phyloP scores from a whole-genome alignment of 2,113 vertebrate species.

The Chascanopsetta lugubris region DNA sequence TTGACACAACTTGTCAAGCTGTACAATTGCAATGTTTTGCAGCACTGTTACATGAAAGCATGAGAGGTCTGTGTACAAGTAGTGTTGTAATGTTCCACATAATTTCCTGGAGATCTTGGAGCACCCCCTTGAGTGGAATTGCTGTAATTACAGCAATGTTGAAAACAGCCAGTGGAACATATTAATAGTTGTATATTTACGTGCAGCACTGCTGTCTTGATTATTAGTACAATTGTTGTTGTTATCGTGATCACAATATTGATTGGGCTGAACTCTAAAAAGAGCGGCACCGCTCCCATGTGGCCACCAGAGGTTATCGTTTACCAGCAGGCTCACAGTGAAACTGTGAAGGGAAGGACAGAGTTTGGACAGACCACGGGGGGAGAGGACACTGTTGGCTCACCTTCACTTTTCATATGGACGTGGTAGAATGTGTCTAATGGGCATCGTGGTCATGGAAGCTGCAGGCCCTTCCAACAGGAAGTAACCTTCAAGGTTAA shows the following conservation, averaged over 20 bases:
- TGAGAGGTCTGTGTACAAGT: background rate
- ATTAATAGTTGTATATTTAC: background rate
- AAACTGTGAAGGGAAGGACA: background rate
- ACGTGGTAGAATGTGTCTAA: background rate
- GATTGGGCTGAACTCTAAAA: background rate
- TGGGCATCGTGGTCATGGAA: background rate
- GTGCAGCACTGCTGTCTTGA: too few species aligned
- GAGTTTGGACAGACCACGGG: background rate
- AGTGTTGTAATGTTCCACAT: background rate
- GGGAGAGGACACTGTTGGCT: background rate
- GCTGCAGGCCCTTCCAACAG: background rate
- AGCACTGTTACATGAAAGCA: too few species aligned
- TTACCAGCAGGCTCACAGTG: background rate
- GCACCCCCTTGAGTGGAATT: constrained; percentile 19
- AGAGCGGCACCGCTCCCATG: constrained; percentile 22
- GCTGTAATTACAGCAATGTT: constrained; percentile 15
- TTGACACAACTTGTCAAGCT: too few species aligned
- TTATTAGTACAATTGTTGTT: too few species aligned
- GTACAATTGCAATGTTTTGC: too few species aligned
- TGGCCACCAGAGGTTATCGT: constrained; percentile 13
- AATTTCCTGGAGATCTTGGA: background rate
- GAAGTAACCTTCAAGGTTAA: too few species aligned
- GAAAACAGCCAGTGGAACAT: background rate
- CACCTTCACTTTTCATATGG: background rate
- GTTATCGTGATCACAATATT: too few species aligned